Conservation (phyloP, 92 coral and sea anemone genomes). For the Phymanthus crucifer region DNA sequence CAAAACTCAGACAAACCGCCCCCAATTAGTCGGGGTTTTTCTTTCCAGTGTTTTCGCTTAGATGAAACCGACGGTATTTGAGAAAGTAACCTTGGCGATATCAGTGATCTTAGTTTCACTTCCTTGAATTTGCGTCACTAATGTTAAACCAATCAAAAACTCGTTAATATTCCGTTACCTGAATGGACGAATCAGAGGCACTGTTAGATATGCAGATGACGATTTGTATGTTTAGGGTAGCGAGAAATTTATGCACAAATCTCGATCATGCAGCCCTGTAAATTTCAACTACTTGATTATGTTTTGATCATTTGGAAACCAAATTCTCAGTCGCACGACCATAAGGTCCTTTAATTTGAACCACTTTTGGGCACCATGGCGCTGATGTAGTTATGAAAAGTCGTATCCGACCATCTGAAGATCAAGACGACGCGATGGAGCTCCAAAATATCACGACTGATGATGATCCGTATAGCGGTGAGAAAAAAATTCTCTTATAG, state of each 20-base stretch:
- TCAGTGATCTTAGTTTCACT: background rate
- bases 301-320: background rate
- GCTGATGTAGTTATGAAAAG: conserved; percentile 25
- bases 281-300: background rate
- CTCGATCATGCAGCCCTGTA: background rate
- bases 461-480: conserved; percentile 47
- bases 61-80: too few relatives aligned
- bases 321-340: background rate
- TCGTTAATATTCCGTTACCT: conserved; percentile 17
- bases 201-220: conserved; percentile 29
- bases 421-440: conserved; percentile 16
- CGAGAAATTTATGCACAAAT: background rate
- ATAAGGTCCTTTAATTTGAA: background rate
- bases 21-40: too few relatives aligned
- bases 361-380: background rate
- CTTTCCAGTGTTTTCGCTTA: background rate
- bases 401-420: conserved; percentile 23
- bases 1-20: too few relatives aligned
- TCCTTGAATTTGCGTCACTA: conserved; percentile 30
- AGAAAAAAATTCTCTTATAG: background rate
- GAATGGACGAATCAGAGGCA: conserved; percentile 24
- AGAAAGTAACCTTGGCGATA: conserved; percentile 23
- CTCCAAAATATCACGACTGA: conserved; percentile 12
- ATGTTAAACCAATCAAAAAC: conserved; percentile 8
- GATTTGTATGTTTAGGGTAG: background rate